A percentile compares a stretch with the other conserved stretches of the same genome.
Conservation (phyloP, 2,113 vertebrate species). For the Xyliphius kryptos region DNA sequence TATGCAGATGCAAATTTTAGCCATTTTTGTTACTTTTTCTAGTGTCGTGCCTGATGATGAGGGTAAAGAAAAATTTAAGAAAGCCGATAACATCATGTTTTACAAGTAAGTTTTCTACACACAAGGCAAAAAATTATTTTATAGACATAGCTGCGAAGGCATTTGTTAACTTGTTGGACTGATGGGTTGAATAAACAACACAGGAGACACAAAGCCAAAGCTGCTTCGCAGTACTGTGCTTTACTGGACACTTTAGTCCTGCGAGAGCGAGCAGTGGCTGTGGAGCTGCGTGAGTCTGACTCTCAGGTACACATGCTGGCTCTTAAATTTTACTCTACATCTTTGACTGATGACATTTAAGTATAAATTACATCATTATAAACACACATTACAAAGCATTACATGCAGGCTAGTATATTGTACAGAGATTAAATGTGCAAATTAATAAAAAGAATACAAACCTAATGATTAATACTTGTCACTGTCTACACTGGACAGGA, state of each 20-base stretch:
- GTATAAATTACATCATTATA: too few species aligned
- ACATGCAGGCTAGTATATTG: too few species aligned
- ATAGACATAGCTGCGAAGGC: too few species aligned
- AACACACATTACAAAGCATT: too few species aligned
- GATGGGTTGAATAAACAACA: background rate
- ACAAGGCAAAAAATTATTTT: background rate
- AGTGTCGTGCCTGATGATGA: constrained; percentile 48
- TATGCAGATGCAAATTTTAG: too few species aligned
- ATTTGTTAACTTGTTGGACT: background rate
- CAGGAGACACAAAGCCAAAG: constrained; percentile 73
- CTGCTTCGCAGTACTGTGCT: constrained; percentile 58
- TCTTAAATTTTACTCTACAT: too few species aligned
- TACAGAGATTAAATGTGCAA: too few species aligned
- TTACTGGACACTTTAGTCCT: constrained; percentile 70
- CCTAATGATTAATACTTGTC: too few species aligned
- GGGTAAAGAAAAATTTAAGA: constrained; percentile 53
- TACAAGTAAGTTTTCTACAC: constrained; percentile 53
- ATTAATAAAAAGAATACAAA: too few species aligned
- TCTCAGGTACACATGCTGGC: constrained; percentile 61
- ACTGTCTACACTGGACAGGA: too few species aligned
- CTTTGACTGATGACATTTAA: too few species aligned
- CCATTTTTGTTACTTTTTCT: constrained; percentile 19
- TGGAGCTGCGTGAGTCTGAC: constrained; percentile 62
- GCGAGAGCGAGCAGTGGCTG: constrained; percentile 62
- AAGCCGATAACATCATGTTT: constrained; percentile 56